Base-by-base conservation (phyloP, 2,888 invertebrate species). In the Melikaiella ostensackeni region DNA sequence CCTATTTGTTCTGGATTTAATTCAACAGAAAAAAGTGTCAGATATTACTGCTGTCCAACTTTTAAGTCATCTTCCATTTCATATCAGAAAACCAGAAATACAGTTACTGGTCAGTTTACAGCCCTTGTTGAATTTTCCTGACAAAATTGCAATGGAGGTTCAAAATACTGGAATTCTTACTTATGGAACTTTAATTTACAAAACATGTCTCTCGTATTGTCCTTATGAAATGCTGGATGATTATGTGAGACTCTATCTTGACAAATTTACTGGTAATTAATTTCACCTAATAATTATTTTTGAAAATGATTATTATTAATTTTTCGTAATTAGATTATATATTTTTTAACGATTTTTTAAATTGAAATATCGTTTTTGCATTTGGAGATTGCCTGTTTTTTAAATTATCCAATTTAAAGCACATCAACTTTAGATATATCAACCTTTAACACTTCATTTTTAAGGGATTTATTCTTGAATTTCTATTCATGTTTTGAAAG, bases 241-340 rank as follows among this genome's bases (percentile, higher is more conserved):
- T 84, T 94, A 95, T 76, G 95, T 95, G 0, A 94, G 95, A 77
- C 93, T 94, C 78, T 96, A 95, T 87, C 94, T 96, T 78, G 94
- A 95, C 87, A 94, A 94, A 90, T 95, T 95, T 81, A 94, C 95
- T 84, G 95, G 96, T 95, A 88, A 88, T 87, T 88, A 75, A 78
- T 35, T 33, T 16, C 16, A 42, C 16, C 42, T 5, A 16, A 42
- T 42, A 16, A 42, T 42, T 16, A 38, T 42, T 42, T 42, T 42
- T 6, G 1, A 42, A 38, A 38, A 38, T 38, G 3, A 38, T 13
- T 38, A 38, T 38, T 13, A 38, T 38, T 13, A 13, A 38, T 13
- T 13, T 2, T 38, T 13, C 38, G 38, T 38, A 38, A 38, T 38
- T 38, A 2, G 38, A 13, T 38, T 6, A 5, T 42, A 16, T 16